These are phyloP conservation scores for Margarornis squamiger DNA, from an alignment of 2,797 vertebrate species.

Conservation along the genomic window DNA sequence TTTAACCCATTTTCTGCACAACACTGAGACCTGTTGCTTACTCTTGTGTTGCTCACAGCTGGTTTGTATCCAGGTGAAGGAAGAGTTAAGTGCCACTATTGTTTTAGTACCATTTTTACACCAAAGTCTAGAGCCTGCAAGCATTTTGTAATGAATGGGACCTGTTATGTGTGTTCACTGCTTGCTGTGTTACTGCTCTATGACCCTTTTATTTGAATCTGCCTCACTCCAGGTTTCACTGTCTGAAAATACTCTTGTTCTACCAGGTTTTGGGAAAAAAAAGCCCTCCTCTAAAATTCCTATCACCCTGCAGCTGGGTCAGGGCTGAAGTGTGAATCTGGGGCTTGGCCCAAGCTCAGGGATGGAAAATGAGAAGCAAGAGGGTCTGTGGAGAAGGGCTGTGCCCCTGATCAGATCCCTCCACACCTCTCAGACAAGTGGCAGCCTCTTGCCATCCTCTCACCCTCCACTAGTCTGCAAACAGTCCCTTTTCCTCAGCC, in stretches of 20 bases:
- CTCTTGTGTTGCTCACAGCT: background rate
- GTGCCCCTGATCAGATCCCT: background rate
- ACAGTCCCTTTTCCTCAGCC: background rate
- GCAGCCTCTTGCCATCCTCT: fast-evolving
- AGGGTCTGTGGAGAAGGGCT: background rate
- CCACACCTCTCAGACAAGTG: fast-evolving
- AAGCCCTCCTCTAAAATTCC: background rate
- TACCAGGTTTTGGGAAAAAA: background rate
- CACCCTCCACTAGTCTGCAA: background rate
- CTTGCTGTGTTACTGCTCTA: background rate
- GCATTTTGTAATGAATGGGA: background rate
- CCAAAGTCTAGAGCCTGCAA: background rate
- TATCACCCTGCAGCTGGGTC: background rate
- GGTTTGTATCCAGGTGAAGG: background rate
- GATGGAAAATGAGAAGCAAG: background rate
- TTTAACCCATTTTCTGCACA: background rate
- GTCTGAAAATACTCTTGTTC: background rate
- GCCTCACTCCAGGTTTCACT: background rate
- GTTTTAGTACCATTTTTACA: background rate
- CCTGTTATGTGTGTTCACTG: background rate
- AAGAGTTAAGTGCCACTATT: background rate
- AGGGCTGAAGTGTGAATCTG: background rate
- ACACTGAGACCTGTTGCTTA: background rate
- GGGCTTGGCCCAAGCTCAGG: background rate
- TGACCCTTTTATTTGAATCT: background rate